A percentile compares a stretch with the other conserved stretches of the same genome.
phyloP scores from a whole-genome alignment of 2,113 vertebrate species.

The Oplegnathus fasciatus region DNA sequence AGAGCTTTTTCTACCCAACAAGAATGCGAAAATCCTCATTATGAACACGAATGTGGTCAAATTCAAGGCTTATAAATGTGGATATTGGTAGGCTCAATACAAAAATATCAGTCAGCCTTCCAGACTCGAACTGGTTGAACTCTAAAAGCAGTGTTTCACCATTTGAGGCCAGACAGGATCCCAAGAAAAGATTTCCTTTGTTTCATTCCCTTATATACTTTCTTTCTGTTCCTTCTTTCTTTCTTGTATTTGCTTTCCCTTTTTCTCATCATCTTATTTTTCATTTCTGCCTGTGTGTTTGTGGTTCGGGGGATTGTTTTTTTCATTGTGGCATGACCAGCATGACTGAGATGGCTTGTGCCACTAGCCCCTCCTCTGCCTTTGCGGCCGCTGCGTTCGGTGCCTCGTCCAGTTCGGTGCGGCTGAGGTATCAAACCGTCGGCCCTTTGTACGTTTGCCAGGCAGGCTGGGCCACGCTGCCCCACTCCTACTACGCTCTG shows the following conservation, averaged over 20 bases:
- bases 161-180: not conserved
- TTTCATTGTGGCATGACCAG: conserved; percentile 72
- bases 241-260: conserved; percentile 40
- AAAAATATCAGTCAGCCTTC: conserved; percentile 24
- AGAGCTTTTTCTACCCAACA: not conserved
- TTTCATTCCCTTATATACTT: conserved; percentile 36
- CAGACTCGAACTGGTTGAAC: not conserved
- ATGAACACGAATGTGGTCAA: not conserved
- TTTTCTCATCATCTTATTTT: conserved; percentile 62
- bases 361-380: conserved; percentile 86
- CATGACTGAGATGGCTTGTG: conserved; percentile 90
- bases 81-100: not conserved
- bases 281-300: conserved; percentile 83
- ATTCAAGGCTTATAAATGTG: not conserved
- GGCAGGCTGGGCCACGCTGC: conserved; percentile 88
- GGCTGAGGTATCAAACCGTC: conserved; percentile 89
- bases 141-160: not conserved
- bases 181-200: not conserved
- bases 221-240: conserved; percentile 49
- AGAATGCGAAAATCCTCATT: conserved; percentile 13
- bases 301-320: conserved; percentile 71
- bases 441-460: conserved; percentile 90
- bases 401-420: conserved; percentile 87
- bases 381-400: conserved; percentile 84
- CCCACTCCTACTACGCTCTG: conserved; percentile 90